Conservation (phyloP, 2,113 vertebrate genomes). For the Abramis brama region DNA sequence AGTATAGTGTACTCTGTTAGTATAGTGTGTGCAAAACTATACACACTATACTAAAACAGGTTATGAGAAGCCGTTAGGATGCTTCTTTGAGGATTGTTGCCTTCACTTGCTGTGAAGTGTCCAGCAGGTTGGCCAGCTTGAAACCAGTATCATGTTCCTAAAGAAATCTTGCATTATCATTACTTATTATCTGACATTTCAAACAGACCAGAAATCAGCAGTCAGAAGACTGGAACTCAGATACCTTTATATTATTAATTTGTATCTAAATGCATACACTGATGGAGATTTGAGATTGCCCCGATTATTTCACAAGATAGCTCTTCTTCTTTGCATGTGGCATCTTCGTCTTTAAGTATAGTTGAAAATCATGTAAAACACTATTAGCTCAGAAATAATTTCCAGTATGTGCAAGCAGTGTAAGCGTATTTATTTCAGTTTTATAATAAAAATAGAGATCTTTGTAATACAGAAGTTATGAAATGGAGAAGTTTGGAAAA, state of each 20-base stretch:
- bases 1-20: background rate
- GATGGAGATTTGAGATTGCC: background rate
- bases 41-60: no score
- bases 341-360: no score
- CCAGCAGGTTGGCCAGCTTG: background rate
- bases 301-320: background rate
- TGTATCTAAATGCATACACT: background rate
- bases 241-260: background rate
- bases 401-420: constrained; percentile 24
- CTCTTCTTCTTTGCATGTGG: background rate
- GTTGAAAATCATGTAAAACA: no score
- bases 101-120: background rate
- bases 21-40: no score
- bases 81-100: background rate
- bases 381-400: background rate
- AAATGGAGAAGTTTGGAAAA: constrained; percentile 53
- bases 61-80: background rate
- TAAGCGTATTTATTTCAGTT: background rate
- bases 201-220: background rate
- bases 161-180: background rate
- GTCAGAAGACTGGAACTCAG: background rate
- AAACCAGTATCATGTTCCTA: background rate
- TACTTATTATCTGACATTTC: background rate
- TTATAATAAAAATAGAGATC: background rate
- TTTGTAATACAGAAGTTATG: constrained; percentile 65